A percentile compares a stretch with the other conserved stretches of the same genome.
phyloP scores from a whole-genome alignment of 2,888 invertebrate genomes.

The Gortyna flavago region DNA sequence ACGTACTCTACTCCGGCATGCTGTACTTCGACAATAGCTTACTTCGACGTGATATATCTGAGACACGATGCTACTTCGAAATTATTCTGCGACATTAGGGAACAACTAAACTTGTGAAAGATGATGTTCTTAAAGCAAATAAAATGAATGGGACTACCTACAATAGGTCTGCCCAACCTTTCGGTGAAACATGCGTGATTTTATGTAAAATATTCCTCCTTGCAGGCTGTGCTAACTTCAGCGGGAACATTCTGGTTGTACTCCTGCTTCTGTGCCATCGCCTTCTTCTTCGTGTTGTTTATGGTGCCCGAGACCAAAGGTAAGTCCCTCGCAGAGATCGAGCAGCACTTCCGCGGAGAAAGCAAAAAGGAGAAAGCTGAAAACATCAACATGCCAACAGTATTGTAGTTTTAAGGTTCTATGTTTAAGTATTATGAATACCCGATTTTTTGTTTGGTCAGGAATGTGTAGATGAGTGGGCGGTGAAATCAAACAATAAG shows the following conservation, averaged over 20 bases:
- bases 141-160: too few species aligned
- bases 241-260: slow-evolving; percentile 91
- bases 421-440: background rate
- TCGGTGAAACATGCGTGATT: background rate
- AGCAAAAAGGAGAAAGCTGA: slow-evolving; percentile 66
- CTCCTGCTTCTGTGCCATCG: slow-evolving; percentile 85
- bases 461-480: background rate
- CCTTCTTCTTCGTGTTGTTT: slow-evolving; percentile 88
- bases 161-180: background rate
- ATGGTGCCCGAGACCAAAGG: slow-evolving; percentile 93
- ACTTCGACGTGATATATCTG: too few species aligned
- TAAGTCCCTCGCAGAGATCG: slow-evolving; percentile 92
- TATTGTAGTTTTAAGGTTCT: slow-evolving; percentile 47
- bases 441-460: slow-evolving; percentile 1
- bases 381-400: slow-evolving; percentile 72
- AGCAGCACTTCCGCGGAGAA: slow-evolving; percentile 84
- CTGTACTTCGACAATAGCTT: too few species aligned
- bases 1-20: too few species aligned
- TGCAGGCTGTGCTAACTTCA: slow-evolving; percentile 83
- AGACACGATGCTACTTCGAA: too few species aligned
- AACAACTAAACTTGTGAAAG: too few species aligned
- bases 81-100: too few species aligned
- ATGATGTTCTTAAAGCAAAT: too few species aligned
- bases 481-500: background rate
- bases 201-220: slow-evolving; percentile 11